These are phyloP conservation scores for Pipa parva DNA, from an alignment of 2,113 vertebrate species.

Conservation along the genomic window DNA sequence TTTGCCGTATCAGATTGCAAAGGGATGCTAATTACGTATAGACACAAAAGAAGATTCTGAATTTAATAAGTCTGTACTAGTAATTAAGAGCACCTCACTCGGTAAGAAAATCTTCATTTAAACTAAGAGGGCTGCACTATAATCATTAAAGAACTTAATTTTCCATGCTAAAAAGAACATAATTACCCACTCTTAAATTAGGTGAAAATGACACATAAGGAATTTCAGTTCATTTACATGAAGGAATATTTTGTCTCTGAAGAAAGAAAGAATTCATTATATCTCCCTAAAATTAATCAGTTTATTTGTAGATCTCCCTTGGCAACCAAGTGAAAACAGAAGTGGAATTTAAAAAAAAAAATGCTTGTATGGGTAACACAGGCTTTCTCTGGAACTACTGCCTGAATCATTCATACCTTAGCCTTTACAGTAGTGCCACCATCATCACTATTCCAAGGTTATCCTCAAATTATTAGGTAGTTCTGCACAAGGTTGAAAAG, in stretches of 20 bases:
- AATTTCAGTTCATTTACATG: slow-evolving; percentile 29
- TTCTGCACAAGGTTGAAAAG: background rate
- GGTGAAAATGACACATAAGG: slow-evolving; percentile 29
- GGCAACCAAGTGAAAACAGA: slow-evolving; percentile 14
- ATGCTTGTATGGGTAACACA: background rate
- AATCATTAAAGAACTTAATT: slow-evolving; percentile 29
- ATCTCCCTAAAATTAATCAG: slow-evolving; percentile 9
- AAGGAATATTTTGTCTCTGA: slow-evolving; percentile 17
- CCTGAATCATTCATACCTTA: background rate
- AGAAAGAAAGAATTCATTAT: slow-evolving; percentile 23
- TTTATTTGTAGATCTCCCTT: slow-evolving; percentile 9
- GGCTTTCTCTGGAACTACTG: background rate
- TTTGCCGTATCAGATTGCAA: slow-evolving; percentile 3
- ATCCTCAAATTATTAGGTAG: background rate
- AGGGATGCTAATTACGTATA: slow-evolving; percentile 17
- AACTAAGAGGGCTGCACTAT: slow-evolving; percentile 12
- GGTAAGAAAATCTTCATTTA: slow-evolving; percentile 20
- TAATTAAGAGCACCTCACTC: slow-evolving; percentile 21
- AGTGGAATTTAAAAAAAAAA: slow-evolving; percentile 10
- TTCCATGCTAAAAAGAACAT: slow-evolving; percentile 18
- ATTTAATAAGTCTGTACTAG: slow-evolving; percentile 27
- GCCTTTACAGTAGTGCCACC: background rate
- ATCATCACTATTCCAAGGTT: slow-evolving; percentile 1
- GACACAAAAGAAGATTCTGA: slow-evolving; percentile 23
- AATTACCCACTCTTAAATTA: slow-evolving; percentile 30